Conservation (phyloP, 2,888 invertebrate genomes). For the Xylota segnis region DNA sequence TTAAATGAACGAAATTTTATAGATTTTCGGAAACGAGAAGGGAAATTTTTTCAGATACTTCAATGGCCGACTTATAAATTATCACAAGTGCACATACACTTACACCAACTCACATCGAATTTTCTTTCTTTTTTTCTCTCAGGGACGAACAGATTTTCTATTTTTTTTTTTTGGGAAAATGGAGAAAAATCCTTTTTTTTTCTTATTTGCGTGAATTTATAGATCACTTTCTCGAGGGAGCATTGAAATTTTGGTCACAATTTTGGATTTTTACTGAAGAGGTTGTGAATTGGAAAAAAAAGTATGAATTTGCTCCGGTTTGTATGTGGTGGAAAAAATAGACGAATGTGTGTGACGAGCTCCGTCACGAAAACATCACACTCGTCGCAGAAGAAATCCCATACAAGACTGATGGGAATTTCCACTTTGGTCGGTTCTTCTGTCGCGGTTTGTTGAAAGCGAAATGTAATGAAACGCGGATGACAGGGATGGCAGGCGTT, state of each 20-base stretch:
- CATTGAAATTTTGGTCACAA: constrained; percentile 28
- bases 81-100: constrained; percentile 53
- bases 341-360: constrained; percentile 59
- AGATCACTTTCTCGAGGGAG: constrained; percentile 2
- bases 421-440: not conserved
- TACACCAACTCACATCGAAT: constrained; percentile 67
- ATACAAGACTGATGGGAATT: constrained; percentile 52
- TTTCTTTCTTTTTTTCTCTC: constrained; percentile 32
- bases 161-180: not conserved
- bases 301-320: not conserved
- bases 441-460: constrained; percentile 25
- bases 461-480: not conserved
- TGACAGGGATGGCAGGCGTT: constrained; percentile 2
- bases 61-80: constrained; percentile 61
- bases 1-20: not conserved
- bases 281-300: constrained; percentile 15
- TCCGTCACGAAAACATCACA: constrained; percentile 43
- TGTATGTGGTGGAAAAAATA: constrained; percentile 20
- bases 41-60: constrained; percentile 38
- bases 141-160: constrained; percentile 13
- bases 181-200: not conserved
- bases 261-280: constrained; percentile 19
- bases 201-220: not conserved
- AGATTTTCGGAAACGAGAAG: constrained; percentile 12
- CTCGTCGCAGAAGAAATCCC: constrained; percentile 48